Evolutionary conservation across 2,888 invertebrate species (phyloP), one percentile per base, ranked within the genome.

Genomic region (Xestia rhomboidea): DNA sequence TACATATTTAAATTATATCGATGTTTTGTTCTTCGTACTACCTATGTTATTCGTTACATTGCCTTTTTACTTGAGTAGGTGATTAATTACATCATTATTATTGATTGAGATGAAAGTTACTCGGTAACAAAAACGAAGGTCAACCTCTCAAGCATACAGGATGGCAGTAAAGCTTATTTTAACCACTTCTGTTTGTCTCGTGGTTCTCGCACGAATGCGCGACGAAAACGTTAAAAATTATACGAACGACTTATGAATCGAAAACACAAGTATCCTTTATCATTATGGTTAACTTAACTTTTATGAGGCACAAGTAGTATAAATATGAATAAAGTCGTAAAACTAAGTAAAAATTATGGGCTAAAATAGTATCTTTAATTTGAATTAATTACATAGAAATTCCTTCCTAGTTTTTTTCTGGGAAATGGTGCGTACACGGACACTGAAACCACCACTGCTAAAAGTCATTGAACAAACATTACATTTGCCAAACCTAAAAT

Each of bases 81-180:
- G 18, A n/a, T 46, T 6, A 34, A 34, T 2, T 34, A 34, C 4
- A 34, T 34, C 4, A 34, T 34, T 34, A 34, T 34, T 34, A 34
- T n/a, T 49, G 34, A 4, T 46, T 64, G 27, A 24, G 27, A 38
- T n/a, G 24, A 24, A 54, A 27, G 34, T 77, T 24, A 18, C 24
- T 38, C 8, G 0, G n/a, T 68, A 11, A 60, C 46, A 27, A 18
- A 34, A 54, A 27, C 13, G 21, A 44, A 76, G 78, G 78, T 77
- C 30, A 66, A 6, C 62, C 38, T 4, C 27, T 30, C 15, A 62
- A 15, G 4, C n/a, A 7, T 21, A 24, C 34, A 54, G 0, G 24
- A 21, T 24, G 8, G 15, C 1, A n/a, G 21, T 44, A 11, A 30
- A 18, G 18, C 62, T 21, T 30, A 11, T 38, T 73, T 54, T 41